Evolutionary conservation across 2,113 vertebrate species (phyloP), one percentile per base, ranked within the genome.

Genomic region (Mesitornis unicolor): DNA sequence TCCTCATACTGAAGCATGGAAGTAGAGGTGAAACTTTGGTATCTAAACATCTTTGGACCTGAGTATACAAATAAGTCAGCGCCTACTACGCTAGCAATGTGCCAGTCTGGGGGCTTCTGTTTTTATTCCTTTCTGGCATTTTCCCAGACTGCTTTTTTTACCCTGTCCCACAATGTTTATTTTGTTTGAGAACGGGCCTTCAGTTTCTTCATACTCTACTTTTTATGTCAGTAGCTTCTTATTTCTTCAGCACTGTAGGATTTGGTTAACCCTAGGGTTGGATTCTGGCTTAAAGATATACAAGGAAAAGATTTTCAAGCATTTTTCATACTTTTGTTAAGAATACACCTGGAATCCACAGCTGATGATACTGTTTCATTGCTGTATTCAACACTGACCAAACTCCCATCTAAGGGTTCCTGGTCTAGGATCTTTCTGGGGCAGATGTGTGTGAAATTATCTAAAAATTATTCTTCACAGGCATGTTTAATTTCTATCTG

Each of bases 41-140:
- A 29, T 17, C 28, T 35, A 7, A 79, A 73, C 31, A 4, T 1
- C 28, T 79, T 56, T 65, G 25, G 57, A 16, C 2, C 10, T 21
- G 16, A 6, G 2, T 51, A 5, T 51, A 20, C 3, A 22, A 57
- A 80, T 25, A 56, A 61, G 11, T 10, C 15, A 4, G 24, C 10
- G 50, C 2, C 7, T 81, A 24, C 21, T 5, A 6, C 1, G 0
- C 3, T 5, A 16, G 51, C 38, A 45, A 53, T 2, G 0, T 12
- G 20, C 1, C 10, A 8, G 2, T 28, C 16, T 21, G 36, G 17
- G 45, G 17, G 19, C 9, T 84, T 40, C 42, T 50, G 31, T 25
- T 59, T 65, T 64, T 42, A 2, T 43, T 7, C 33, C 7, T 50
- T 35, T 11, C 3, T 45, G 36, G 11, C 3, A 8, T 31, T 69